phyloP scores from a whole-genome alignment of 2,797 vertebrate genomes.

The Sebastes matsubarae region DNA sequence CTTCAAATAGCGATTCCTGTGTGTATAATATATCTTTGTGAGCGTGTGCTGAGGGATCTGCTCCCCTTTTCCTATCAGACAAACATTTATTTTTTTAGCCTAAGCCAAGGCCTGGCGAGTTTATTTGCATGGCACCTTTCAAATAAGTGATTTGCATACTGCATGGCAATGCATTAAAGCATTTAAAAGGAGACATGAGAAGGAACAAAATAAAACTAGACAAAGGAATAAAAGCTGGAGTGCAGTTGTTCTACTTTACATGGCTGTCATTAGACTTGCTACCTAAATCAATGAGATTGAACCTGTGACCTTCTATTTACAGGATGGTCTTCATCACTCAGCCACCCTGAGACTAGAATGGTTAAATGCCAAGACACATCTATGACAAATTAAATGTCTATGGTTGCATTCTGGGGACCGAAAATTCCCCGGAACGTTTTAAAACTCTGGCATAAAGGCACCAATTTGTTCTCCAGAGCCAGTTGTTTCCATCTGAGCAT shows the following conservation, averaged over 20 bases:
- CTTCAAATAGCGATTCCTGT: slow-evolving; percentile 56
- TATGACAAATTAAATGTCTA: slow-evolving; percentile 7
- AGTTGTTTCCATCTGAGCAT: slow-evolving; percentile 61
- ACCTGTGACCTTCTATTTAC: slow-evolving; percentile 10
- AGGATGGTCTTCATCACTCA: slow-evolving; percentile 9
- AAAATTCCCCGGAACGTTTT: slow-evolving; percentile 37
- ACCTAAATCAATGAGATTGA: slow-evolving; percentile 14
- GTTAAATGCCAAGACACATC: slow-evolving; percentile 8
- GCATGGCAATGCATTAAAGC: background rate
- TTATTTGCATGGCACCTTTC: slow-evolving; percentile 41
- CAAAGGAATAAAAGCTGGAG: background rate
- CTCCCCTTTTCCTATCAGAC: slow-evolving; percentile 41
- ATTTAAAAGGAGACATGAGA: background rate
- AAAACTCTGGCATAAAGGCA: slow-evolving; percentile 28
- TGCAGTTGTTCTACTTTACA: background rate
- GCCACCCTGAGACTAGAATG: background rate
- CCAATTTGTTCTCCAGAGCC: slow-evolving; percentile 49
- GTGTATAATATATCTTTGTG: slow-evolving; percentile 32
- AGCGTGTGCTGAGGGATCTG: slow-evolving; percentile 29
- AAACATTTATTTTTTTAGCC: slow-evolving; percentile 31
- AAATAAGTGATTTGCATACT: slow-evolving; percentile 26
- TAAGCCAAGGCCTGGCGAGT: background rate
- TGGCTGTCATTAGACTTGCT: background rate
- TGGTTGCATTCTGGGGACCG: slow-evolving; percentile 1
- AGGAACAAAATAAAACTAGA: background rate